A percentile compares a stretch with the other conserved stretches of the same genome.
Conservation (phyloP, 2,797 vertebrate genomes). For the Neosilurus mollespiculum region DNA sequence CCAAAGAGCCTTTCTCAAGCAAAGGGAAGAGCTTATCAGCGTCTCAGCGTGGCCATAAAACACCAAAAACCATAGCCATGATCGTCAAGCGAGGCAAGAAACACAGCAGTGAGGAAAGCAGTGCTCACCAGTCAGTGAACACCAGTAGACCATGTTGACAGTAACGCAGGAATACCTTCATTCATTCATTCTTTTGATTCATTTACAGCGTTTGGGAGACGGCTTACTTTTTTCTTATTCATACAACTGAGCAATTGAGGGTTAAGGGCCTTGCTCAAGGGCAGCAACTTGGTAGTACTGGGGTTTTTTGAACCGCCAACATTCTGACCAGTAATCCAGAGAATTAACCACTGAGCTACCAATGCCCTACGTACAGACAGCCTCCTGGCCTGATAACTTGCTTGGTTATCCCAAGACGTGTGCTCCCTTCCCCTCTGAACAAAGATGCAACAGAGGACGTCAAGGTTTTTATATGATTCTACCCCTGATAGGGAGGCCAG, state of each 20-base stretch:
- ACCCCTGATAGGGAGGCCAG: neutral
- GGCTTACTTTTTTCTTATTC: too few species aligned
- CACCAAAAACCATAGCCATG: neutral
- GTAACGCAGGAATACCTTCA: neutral
- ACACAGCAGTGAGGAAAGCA: neutral
- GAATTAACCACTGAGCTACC: too few species aligned
- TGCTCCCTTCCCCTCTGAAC: neutral
- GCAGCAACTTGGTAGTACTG: too few species aligned
- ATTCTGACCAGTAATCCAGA: too few species aligned
- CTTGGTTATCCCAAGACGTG: neutral
- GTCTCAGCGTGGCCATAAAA: neutral
- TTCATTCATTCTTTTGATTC: neutral
- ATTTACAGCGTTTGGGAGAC: too few species aligned
- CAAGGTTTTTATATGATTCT: neutral
- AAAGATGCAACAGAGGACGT: neutral
- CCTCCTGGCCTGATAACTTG: neutral
- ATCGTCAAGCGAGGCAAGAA: neutral
- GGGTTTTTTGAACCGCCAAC: too few species aligned
- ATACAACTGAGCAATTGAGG: too few species aligned
- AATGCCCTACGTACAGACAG: too few species aligned
- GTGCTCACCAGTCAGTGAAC: neutral
- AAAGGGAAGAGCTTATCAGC: neutral
- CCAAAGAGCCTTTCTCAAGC: neutral
- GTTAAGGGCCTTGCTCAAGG: too few species aligned
- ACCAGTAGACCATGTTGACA: neutral